Base-by-base conservation (phyloP, 2,888 invertebrate genomes). In the Drosophila pegasa region DNA sequence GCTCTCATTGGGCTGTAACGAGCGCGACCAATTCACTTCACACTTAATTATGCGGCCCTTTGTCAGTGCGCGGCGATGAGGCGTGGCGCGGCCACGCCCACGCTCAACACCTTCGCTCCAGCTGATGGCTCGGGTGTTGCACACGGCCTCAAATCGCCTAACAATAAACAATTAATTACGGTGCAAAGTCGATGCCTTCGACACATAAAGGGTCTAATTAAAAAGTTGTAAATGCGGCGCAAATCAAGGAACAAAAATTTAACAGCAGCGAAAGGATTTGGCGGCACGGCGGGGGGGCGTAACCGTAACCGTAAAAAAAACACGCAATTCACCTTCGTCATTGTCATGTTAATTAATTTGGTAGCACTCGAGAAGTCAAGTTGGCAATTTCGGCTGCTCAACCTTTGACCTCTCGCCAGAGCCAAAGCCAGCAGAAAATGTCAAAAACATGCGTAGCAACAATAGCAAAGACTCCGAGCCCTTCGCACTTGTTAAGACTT, bases 291-390 rank as follows among this genome's bases (percentile, higher is more conserved):
- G 22, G 41, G 29, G 8, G 18, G 31, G 38, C 29, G 31, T 47
- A 51, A 27, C n/a, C n/a, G 37, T 41, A 48, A 65, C n/a, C 43
- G 43, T 27, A 45, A 87, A 84, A 87, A 88, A 81, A 88, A 84
- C 75, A 81, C 71, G 87, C 86, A 88, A 89, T 88, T 89, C 89
- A 87, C 87, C 87, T 89, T 89, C 87, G 87, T 87, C 89, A 87
- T 87, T 89, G 89, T 87, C 87, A 88, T 88, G 89, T 80, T 87
- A 89, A 87, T 89, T 87, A 87, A 89, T 89, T 88, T 74, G 77
- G 75, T 67, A 71, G 71, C 88, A 77, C 87, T 88, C 76, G 61
- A 82, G 56, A 62, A 83, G 83, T 79, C 86, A 83, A 83, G 88
- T 59, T 56, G 48, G 57, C 41, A 71, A 57, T 63, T 60, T 67